These are phyloP conservation scores for Diachasma alloeum DNA, from an alignment of 1,140 invertebrate species.

Conservation along the genomic window DNA sequence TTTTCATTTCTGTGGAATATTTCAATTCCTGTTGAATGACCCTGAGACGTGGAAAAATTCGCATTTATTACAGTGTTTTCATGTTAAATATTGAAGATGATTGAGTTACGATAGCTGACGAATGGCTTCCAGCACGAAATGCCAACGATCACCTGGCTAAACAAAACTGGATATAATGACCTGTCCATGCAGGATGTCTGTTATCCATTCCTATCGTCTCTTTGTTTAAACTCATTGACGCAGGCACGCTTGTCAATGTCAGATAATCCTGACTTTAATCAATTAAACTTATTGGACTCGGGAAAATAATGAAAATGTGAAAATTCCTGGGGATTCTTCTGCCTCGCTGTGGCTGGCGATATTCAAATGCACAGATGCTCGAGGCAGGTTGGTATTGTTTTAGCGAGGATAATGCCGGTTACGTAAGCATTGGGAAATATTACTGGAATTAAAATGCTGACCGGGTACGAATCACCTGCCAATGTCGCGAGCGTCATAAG, in stretches of 20 bases:
- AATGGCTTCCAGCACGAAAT: neutral
- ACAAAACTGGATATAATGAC: neutral
- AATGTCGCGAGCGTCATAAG: conserved; percentile 23
- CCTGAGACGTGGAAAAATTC: neutral
- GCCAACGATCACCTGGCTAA: neutral
- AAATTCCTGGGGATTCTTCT: neutral
- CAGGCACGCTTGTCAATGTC: neutral
- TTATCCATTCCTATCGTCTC: neutral
- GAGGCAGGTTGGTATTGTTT: neutral
- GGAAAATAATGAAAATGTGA: neutral
- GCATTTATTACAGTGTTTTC: neutral
- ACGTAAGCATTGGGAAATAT: conserved; percentile 41
- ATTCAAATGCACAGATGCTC: neutral
- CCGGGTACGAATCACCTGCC: conserved; percentile 32
- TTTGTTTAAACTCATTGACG: neutral
- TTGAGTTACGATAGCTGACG: neutral
- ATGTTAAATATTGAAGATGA: neutral
- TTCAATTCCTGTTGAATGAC: too few species aligned
- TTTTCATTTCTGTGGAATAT: neutral
- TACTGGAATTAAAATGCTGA: conserved; percentile 41
- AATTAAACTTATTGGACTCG: neutral
- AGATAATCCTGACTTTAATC: neutral
- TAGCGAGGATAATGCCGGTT: conserved; percentile 32
- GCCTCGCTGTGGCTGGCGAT: neutral
- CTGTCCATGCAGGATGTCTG: neutral